Evolutionary conservation across 2,113 vertebrate species (phyloP), one percentile per base, ranked within the genome.

Genomic region (Cnemophilus loriae): DNA sequence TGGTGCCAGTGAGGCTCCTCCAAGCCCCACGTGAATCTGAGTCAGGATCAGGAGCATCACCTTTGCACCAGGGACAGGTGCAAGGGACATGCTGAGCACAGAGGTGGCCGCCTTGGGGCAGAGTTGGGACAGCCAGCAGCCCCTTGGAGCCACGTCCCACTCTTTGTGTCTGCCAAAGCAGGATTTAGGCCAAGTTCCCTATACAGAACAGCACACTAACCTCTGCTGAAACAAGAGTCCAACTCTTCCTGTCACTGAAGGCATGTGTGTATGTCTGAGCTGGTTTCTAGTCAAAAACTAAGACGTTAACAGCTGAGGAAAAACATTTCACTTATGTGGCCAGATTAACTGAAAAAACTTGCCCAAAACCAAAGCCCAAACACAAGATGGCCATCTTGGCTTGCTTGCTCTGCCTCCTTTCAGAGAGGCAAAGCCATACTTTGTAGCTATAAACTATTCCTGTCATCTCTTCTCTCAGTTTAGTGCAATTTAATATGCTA

Each of bases 401-500:
- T 81, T 49, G 20, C 19, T 77, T 74, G 52, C 32, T 80, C 57
- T 80, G 52, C 53, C 32, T 57, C 47, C 44, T 89, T 89, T 61
- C 60, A 49, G 21, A 65, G 30, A 90, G 23, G 21, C n/a, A 90
- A 92, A 86, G n/a, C 26, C 37, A 68, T 19, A 60, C n/a, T 56
- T 74, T 30, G 28, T 27, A 76, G 50, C 37, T 76, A 70, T 33
- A 81, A 92, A 60, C 52, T 61, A 75, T 67, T 96, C 37, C 73
- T 81, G 71, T 75, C 68, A 75, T 74, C 64, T 73, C 75, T 83
- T 65, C 63, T 76, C 64, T 64, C 84, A 87, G 46, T 70, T 74
- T 71, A 77, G 37, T 60, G 76, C 64, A 95, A 90, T 10, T 81
- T 73, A 79, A 82, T 89, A 92, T 65, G 65, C 65, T 63, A 76